phyloP scores from a whole-genome alignment of 1,140 invertebrate species.

The Anoplophora glabripennis region DNA sequence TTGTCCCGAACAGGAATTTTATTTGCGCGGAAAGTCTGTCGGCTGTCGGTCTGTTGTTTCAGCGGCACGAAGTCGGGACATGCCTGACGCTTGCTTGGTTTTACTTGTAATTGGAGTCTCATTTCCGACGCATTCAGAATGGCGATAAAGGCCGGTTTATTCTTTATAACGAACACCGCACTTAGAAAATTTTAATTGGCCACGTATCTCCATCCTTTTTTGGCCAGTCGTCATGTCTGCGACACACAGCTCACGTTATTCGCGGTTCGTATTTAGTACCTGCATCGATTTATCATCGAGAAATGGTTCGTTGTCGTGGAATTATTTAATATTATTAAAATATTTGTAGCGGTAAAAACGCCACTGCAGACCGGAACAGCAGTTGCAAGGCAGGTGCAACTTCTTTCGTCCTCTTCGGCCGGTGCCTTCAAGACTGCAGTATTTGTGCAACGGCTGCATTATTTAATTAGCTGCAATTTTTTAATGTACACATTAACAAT shows the following conservation, averaged over 20 bases:
- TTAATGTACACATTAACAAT: conserved; percentile 35
- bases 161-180: conserved; percentile 43
- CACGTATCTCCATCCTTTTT: conserved; percentile 38
- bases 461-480: conserved; percentile 43
- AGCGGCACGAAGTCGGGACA: conserved; percentile 41
- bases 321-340: conserved; percentile 47
- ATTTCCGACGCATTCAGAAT: conserved; percentile 47
- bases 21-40: conserved; percentile 29
- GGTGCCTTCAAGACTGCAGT: conserved; percentile 37
- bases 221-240: conserved; percentile 21
- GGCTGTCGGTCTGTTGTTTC: conserved; percentile 37
- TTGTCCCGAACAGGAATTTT: conserved; percentile 19
- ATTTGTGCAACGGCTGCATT: conserved; percentile 33
- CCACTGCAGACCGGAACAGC: conserved; percentile 36
- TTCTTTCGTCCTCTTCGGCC: conserved; percentile 31
- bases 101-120: conserved; percentile 46
- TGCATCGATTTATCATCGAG: conserved; percentile 33
- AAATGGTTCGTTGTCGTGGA: conserved; percentile 32
- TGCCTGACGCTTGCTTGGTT: conserved; percentile 42
- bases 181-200: conserved; percentile 48
- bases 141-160: conserved; percentile 44
- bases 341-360: conserved; percentile 39
- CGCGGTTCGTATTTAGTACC: conserved; percentile 16
- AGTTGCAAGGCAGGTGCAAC: conserved; percentile 38
- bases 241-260: conserved; percentile 15